A percentile compares a stretch with the other conserved stretches of the same genome.
Conservation (phyloP, 2,888 invertebrate genomes). For the Saturnia japonica region DNA sequence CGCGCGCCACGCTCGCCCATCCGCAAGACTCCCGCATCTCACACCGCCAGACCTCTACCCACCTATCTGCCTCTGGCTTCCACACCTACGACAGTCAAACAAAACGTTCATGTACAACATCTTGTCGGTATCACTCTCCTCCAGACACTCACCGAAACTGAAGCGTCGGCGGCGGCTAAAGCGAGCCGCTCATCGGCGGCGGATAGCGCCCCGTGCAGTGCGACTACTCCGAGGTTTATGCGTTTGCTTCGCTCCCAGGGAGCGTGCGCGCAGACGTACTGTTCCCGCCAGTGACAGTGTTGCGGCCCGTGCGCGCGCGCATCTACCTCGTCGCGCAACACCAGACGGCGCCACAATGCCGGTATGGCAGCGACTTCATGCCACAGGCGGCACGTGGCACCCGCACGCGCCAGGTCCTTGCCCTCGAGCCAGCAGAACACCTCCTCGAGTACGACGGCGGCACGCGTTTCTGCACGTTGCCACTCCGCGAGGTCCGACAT, state of each 20-base stretch:
- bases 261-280: slow-evolving; percentile 42
- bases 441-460: slow-evolving; percentile 35
- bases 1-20: slow-evolving; percentile 27
- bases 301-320: background rate
- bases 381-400: slow-evolving; percentile 56
- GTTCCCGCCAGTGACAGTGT: slow-evolving; percentile 45
- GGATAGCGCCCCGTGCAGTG: slow-evolving; percentile 38
- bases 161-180: slow-evolving; percentile 44
- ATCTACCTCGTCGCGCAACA: background rate
- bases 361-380: slow-evolving; percentile 49
- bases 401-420: slow-evolving; percentile 46
- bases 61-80: background rate
- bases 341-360: slow-evolving; percentile 53
- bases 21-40: slow-evolving; percentile 20
- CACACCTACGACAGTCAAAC: background rate
- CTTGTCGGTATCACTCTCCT: background rate
- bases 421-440: slow-evolving; percentile 49
- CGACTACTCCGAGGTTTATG: slow-evolving; percentile 32
- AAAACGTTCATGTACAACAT: background rate
- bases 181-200: slow-evolving; percentile 37
- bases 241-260: slow-evolving; percentile 35
- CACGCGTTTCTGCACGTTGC: slow-evolving; percentile 34
- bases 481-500: slow-evolving; percentile 23
- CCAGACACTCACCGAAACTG: slow-evolving; percentile 20
- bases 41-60: slow-evolving; percentile 3